Percentiles rank a stretch among this genome's conserved stretches.
Evolutionary conservation across 2,888 invertebrate genomes (phyloP).

Genomic region (Morpho deidamia): DNA sequence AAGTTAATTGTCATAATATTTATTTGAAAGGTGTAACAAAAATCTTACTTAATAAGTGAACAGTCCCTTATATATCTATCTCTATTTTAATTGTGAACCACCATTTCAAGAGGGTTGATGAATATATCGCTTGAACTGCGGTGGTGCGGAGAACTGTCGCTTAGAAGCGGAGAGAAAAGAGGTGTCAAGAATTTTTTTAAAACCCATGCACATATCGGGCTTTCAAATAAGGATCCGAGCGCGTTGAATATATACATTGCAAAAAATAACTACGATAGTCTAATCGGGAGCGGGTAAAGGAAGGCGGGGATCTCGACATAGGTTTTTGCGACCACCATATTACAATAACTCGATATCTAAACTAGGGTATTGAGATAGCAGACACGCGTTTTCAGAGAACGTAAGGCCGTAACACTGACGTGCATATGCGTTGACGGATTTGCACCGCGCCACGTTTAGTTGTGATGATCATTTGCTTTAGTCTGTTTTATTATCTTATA

Average conservation of each 20-base stretch:
- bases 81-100: constrained; percentile 35
- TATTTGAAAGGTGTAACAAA: background rate
- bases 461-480: constrained; percentile 70
- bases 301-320: constrained; percentile 45
- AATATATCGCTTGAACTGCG: constrained; percentile 43
- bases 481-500: constrained; percentile 35
- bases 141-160: constrained; percentile 36
- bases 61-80: background rate
- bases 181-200: constrained; percentile 34
- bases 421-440: constrained; percentile 43
- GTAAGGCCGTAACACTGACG: constrained; percentile 36
- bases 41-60: background rate
- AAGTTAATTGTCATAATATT: too few relatives aligned
- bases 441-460: constrained; percentile 70
- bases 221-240: constrained; percentile 52
- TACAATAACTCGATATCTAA: constrained; percentile 12
- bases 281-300: constrained; percentile 29
- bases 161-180: constrained; percentile 38
- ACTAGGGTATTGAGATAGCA: background rate
- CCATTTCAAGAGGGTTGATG: constrained; percentile 78
- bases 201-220: constrained; percentile 71
- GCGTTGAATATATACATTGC: constrained; percentile 40
- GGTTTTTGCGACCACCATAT: constrained; percentile 66
- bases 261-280: constrained; percentile 40
- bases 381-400: constrained; percentile 1